Evolutionary conservation across 2,113 vertebrate species (phyloP).

Genomic region (Tiliqua scincoides): DNA sequence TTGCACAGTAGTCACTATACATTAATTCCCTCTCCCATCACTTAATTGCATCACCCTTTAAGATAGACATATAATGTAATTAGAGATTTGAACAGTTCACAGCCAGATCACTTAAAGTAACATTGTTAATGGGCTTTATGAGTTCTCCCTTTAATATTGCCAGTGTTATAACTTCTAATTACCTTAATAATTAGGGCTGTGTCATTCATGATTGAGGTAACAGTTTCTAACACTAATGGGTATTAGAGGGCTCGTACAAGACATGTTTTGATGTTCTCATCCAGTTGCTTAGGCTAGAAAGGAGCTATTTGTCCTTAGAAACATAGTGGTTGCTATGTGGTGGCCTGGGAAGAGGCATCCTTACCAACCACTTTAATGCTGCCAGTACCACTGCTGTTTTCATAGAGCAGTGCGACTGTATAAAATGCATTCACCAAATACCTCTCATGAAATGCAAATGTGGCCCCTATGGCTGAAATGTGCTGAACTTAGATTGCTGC

Average conservation of each 20-base stretch:
- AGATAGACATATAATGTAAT: slow-evolving; percentile 93
- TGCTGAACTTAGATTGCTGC: slow-evolving; percentile 64
- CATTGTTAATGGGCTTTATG: slow-evolving; percentile 93
- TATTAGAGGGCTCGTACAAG: slow-evolving; percentile 78
- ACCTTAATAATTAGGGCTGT: slow-evolving; percentile 95
- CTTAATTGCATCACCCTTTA: slow-evolving; percentile 94
- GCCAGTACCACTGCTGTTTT: slow-evolving; percentile 61
- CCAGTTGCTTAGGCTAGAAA: slow-evolving; percentile 77
- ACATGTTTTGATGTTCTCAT: slow-evolving; percentile 81
- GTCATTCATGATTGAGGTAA: slow-evolving; percentile 90
- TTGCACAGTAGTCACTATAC: slow-evolving; percentile 67
- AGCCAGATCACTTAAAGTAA: slow-evolving; percentile 97
- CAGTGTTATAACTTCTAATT: slow-evolving; percentile 95
- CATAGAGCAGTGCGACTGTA: slow-evolving; percentile 58
- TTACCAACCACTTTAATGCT: slow-evolving; percentile 67
- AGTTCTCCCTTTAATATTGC: slow-evolving; percentile 86
- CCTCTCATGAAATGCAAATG: slow-evolving; percentile 72
- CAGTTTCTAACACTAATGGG: slow-evolving; percentile 93
- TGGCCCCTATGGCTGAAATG: slow-evolving; percentile 69
- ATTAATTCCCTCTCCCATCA: slow-evolving; percentile 82
- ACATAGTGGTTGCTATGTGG: slow-evolving; percentile 82
- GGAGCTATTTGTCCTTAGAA: slow-evolving; percentile 80
- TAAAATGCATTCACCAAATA: slow-evolving; percentile 61
- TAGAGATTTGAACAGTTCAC: slow-evolving; percentile 96
- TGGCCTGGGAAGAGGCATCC: slow-evolving; percentile 73